Percentiles rank a stretch among this genome's conserved stretches.
Conservation (phyloP, 2,888 invertebrate genomes). For the Acanthosepion lycidas region DNA sequence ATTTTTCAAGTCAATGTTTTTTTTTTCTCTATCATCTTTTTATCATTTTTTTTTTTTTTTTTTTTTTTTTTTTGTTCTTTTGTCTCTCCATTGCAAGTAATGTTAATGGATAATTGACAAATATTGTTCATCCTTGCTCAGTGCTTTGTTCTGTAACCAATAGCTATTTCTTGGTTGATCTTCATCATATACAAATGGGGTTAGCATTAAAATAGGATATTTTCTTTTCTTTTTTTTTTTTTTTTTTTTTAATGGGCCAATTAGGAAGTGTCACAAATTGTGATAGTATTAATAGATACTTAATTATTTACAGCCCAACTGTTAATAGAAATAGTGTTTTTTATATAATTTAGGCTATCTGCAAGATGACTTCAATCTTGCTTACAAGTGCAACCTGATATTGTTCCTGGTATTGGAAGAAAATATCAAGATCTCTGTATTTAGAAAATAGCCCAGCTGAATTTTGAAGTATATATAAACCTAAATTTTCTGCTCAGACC, state of each 20-base stretch:
- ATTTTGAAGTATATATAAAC: too few relatives aligned
- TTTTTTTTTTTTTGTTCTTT: neutral
- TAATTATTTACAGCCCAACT: neutral
- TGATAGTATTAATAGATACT: neutral
- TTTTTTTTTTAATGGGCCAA: neutral
- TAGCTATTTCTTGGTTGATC: neutral
- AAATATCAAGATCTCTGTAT: too few relatives aligned
- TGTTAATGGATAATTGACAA: neutral
- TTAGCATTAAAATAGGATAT: neutral
- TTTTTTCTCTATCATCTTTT: too few relatives aligned
- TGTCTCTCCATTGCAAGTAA: neutral
- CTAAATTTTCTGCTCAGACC: too few relatives aligned
- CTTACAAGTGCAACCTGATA: neutral
- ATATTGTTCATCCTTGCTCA: neutral
- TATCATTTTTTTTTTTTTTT: neutral
- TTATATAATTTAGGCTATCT: neutral
- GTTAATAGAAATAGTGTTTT: neutral
- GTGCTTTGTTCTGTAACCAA: neutral
- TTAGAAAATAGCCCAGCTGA: too few relatives aligned
- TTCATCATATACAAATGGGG: neutral
- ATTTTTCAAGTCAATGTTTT: too few relatives aligned
- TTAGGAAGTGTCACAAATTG: neutral
- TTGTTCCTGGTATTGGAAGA: too few relatives aligned
- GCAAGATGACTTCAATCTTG: neutral
- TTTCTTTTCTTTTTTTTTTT: too few relatives aligned